Conservation (phyloP, 2,797 vertebrate species). For the Heteromormyrus szaboi region DNA sequence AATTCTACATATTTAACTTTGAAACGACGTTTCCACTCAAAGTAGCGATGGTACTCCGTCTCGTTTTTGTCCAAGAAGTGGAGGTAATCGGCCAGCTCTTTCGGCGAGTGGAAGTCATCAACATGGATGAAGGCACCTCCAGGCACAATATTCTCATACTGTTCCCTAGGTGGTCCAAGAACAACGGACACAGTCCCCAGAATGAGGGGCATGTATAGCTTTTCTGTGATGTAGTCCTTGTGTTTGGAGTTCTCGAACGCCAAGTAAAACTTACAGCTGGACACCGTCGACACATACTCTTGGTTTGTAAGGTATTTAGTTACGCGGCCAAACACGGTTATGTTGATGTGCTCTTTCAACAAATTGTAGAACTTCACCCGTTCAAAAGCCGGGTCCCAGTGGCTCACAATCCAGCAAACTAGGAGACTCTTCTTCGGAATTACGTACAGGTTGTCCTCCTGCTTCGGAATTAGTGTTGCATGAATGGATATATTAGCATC, state of each 20-base stretch:
- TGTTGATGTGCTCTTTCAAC: constrained; percentile 68
- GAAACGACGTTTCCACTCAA: constrained; percentile 72
- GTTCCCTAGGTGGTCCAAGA: constrained; percentile 66
- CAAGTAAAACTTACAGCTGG: constrained; percentile 68
- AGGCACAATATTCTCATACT: constrained; percentile 72
- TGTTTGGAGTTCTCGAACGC: constrained; percentile 75
- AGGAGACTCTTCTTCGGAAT: constrained; percentile 66
- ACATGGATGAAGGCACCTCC: constrained; percentile 73
- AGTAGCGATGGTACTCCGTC: constrained; percentile 64
- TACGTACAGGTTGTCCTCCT: constrained; percentile 56
- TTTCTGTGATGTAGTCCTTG: constrained; percentile 73
- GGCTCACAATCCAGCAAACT: constrained; percentile 72
- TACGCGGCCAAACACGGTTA: constrained; percentile 60
- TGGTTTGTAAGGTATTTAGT: constrained; percentile 62
- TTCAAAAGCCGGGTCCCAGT: constrained; percentile 65
- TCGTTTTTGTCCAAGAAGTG: constrained; percentile 63
- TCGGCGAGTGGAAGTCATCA: constrained; percentile 68
- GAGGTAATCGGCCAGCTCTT: constrained; percentile 65
- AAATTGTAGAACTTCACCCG: constrained; percentile 64
- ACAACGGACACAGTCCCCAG: constrained; percentile 69
- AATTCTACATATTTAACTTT: constrained; percentile 62
- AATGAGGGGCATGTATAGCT: constrained; percentile 65
- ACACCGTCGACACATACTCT: constrained; percentile 63
- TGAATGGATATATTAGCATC: constrained; percentile 72
- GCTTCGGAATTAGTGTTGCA: constrained; percentile 61